Base-by-base conservation (phyloP, 2,888 invertebrate genomes). In the Hypsopygia costalis region DNA sequence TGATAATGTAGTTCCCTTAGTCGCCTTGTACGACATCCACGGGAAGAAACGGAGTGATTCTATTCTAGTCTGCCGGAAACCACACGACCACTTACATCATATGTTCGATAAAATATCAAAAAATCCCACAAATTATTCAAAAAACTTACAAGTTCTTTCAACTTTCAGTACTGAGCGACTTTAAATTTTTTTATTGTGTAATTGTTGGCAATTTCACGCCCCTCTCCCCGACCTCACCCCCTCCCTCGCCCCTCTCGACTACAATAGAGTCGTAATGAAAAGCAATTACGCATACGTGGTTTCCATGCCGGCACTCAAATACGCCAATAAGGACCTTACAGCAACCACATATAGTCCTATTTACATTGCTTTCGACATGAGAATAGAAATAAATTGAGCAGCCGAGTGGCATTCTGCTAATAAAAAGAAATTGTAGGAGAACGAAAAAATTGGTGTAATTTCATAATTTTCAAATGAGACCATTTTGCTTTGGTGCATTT, bases 211-310 rank as follows among this genome's bases (percentile, higher is more conserved):
- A 85, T 86, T 83, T 77, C 59, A 44, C 49, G 31, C 50, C 52
- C 55, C 58, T 55, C 51, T 51, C 49, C 45, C 41, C 41, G 37
- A 40, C 54, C 53, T 41, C 42, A 40, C 41, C 46, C 50, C 55
- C 53, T 53, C 55, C 55, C 55, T 16, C 16, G 4, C 62, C 46
- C 58, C 68, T 59, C 62, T 63, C 62, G 70, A 76, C 74, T 75
- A 79, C 79, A 79, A 83, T 82, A 69, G 81, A 55, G 58, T 55
- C 71, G 80, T 86, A 87, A 87, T 87, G 86, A 86, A 85, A 79
- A 83, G 86, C 86, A 86, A 86, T 87, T 86, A 86, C 85, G 69
- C 83, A 85, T 85, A 87, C 86, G 87, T 85, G 87, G 82, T 75
- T 70, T 69, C 69, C 77, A 70, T 71, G 60, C 67, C 57, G 55